Evolutionary conservation across 2,888 invertebrate species (phyloP).

Genomic region (Volucella inflata): DNA sequence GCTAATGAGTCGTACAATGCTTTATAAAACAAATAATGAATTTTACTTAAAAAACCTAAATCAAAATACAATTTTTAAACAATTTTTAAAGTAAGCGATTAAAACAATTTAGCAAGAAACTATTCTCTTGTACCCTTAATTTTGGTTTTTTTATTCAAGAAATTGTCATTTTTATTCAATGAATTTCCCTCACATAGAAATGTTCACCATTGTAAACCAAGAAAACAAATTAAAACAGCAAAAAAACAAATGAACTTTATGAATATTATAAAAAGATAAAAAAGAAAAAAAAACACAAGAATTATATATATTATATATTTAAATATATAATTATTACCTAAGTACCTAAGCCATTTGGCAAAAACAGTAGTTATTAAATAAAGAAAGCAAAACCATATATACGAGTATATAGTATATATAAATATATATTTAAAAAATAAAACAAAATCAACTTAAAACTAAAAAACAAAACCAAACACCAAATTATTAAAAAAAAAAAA

Average conservation of each 20-base stretch:
- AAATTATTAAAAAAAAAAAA: conserved; percentile 23
- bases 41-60: conserved; percentile 66
- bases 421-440: conserved; percentile 54
- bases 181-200: conserved; percentile 67
- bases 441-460: conserved; percentile 43
- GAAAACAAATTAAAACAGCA: conserved; percentile 22
- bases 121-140: conserved; percentile 55
- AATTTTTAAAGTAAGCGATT: conserved; percentile 4
- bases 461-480: conserved; percentile 71
- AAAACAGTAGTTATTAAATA: conserved; percentile 77
- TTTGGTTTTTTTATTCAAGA: conserved; percentile 17
- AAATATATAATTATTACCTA: conserved; percentile 78
- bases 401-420: conserved; percentile 17
- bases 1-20: conserved; percentile 75
- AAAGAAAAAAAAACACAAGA: conserved; percentile 17
- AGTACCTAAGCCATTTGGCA: conserved; percentile 84
- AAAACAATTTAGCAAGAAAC: conserved; percentile 26
- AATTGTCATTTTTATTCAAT: conserved; percentile 33
- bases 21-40: conserved; percentile 73
- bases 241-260: conserved; percentile 48
- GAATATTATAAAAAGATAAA: conserved; percentile 49
- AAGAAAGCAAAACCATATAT: conserved; percentile 42
- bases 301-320: conserved; percentile 71
- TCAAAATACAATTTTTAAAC: conserved; percentile 31
- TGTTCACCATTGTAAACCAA: conserved; percentile 35